These are phyloP conservation scores for Abrostola tripartita DNA, from an alignment of 2,888 invertebrate genomes.

Conservation along the genomic window DNA sequence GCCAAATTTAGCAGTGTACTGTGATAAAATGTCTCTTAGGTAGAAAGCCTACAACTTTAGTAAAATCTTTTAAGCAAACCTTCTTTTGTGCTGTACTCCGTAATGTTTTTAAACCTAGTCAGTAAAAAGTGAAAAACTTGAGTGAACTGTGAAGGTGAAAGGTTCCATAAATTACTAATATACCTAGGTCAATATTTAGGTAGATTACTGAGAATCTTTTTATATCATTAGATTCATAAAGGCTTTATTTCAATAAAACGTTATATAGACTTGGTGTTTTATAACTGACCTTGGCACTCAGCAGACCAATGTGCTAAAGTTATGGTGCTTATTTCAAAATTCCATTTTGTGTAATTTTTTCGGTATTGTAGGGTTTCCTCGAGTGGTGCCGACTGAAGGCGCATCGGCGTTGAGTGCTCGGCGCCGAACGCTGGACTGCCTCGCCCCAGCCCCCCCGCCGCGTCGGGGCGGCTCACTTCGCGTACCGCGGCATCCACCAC, in stretches of 20 bases:
- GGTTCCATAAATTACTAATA: no score
- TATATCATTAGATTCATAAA: no score
- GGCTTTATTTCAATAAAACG: slow-evolving; percentile 1
- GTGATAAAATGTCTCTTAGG: slow-evolving; percentile 21
- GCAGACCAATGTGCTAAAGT: no score
- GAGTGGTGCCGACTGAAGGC: slow-evolving; percentile 92
- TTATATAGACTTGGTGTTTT: slow-evolving; percentile 4
- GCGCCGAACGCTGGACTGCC: slow-evolving; percentile 90
- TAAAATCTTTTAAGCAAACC: not conserved
- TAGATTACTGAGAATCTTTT: no score
- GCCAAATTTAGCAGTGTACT: slow-evolving; percentile 52
- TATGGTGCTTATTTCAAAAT: no score
- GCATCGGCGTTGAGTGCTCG: slow-evolving; percentile 86
- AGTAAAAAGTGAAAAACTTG: not conserved
- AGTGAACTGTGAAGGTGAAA: no score
- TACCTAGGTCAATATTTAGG: no score
- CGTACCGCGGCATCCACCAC: slow-evolving; percentile 87
- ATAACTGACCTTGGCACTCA: not conserved
- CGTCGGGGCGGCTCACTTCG: slow-evolving; percentile 89
- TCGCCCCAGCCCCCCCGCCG: slow-evolving; percentile 84
- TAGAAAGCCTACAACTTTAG: slow-evolving; percentile 4
- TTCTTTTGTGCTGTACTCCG: not conserved
- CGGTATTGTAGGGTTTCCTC: slow-evolving; percentile 89
- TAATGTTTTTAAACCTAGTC: not conserved
- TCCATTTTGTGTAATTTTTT: not conserved